Evolutionary conservation across 2,888 invertebrate genomes (phyloP), one percentile per base, ranked within the genome.

Genomic region (Ectemnius lituratus): DNA sequence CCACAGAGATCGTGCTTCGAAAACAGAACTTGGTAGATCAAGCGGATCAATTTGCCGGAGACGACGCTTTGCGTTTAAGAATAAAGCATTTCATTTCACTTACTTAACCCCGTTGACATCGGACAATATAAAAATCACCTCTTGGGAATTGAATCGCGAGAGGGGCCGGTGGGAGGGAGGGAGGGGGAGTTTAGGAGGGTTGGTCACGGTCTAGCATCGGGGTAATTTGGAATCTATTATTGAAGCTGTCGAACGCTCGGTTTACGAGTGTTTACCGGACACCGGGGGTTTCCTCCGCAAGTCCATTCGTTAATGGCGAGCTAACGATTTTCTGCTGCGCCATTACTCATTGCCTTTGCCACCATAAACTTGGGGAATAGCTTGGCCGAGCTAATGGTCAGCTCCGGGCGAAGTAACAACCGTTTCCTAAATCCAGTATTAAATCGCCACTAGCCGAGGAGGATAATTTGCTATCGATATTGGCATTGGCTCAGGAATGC

Each of bases 291-390:
- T 80, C 83, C 77, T 52, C 16, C 62, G 57, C 62, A 59, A 59
- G 63, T 18, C 68, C 73, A 65, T 72, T 46, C 75, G 67, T 75
- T 83, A 82, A 81, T 77, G 73, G 72, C 60, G 20, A 63, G 72
- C 77, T 81, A 85, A 84, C 85, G 84, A 84, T 84, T 85, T 85
- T 83, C 83, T 73, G 75, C 80, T 71, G 65, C 62, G 66, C 79
- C 79, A 77, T 85, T 81, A 85, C 79, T 85, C 84, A 85, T 85
- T 75, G 78, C 72, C 64, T 81, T 75, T 62, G 69, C 69, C 78
- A 77, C 78, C 76, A 77, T 84, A 83, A 82, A 84, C 80, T 84
- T 84, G 62, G 71, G 65, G 74, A 70, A 76, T 76, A 37, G 77
- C 61, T 75, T 70, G 78, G 75, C 75, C 82, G 77, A 76, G 73